A percentile compares a stretch with the other conserved stretches of the same genome.
These are phyloP conservation scores for Sitodiplosis mosellana DNA, from an alignment of 1,140 invertebrate genomes.

Conservation along the genomic window DNA sequence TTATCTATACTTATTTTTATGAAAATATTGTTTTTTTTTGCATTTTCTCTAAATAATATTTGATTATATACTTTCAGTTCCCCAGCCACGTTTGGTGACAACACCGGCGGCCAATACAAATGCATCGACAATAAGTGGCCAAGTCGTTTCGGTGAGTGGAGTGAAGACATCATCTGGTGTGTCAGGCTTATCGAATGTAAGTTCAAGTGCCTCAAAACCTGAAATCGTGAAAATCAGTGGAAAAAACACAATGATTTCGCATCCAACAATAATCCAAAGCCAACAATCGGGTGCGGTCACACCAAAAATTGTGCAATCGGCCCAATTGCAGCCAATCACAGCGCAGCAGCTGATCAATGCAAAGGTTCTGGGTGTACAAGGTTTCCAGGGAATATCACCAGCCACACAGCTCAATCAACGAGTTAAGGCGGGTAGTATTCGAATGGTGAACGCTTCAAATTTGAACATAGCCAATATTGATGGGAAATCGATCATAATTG, in stretches of 20 bases:
- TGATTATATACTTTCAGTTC: no score
- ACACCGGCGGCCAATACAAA: conserved; percentile 3
- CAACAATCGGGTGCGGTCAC: conserved; percentile 16
- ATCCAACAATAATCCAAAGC: not conserved
- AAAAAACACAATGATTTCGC: conserved; percentile 1
- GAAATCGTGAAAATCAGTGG: not conserved
- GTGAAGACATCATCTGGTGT: no score
- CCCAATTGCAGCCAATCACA: conserved; percentile 8
- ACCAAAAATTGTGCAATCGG: conserved; percentile 1
- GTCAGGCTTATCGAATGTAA: no score
- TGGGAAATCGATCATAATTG: conserved; percentile 43
- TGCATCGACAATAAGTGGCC: not conserved
- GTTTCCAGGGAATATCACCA: not conserved
- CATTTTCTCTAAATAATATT: no score
- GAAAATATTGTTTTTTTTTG: no score
- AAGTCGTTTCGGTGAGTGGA: not conserved
- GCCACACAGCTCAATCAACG: not conserved
- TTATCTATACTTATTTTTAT: no score
- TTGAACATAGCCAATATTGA: conserved; percentile 34
- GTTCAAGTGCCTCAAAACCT: not conserved
- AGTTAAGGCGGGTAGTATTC: conserved; percentile 6
- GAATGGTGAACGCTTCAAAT: conserved; percentile 33
- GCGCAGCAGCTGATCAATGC: conserved; percentile 23
- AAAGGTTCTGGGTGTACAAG: conserved; percentile 16
- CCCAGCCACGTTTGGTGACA: not conserved